Base-by-base conservation (phyloP, 2,113 vertebrate species). In the Python bivittatus region DNA sequence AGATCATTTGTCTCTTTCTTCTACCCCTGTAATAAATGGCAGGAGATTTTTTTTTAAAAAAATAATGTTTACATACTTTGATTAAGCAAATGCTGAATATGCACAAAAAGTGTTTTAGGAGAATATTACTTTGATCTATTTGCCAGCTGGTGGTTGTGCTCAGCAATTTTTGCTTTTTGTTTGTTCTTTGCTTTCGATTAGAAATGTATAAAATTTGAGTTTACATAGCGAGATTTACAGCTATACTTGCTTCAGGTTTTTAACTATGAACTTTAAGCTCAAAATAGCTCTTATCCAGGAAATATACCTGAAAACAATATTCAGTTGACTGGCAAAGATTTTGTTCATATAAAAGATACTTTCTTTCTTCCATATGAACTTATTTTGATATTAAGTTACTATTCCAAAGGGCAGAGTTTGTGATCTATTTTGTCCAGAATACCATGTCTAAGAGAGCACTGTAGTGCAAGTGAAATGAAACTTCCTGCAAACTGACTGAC, bases 41-140 rank as follows among this genome's bases (percentile, higher is more conserved):
- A 93, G 56, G 92, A 38, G 0, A 91, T 88, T 17, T 0, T 44
- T 93, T 91, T 94, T 20, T 91, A 90, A 10, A 15, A n/a, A 53
- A 53, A 68, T 68, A 84, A 61, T 90, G 8, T 92, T 94, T 94
- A 92, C 53, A 23, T 23, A 79, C 3, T 90, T 91, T 93, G 15
- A 93, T 93, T 79, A 86, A 93, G 13, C 4, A 91, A 90, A 42
- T 57, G 0, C 1, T 94, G 23, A 85, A 68, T 90, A 38, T 91
- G 0, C 56, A 93, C 38, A 95, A 90, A 53, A 0, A 3, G 2
- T 87, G 53, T 89, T 94, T 85, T 92, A 88, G 20, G 9, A 90
- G 0, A 92, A 83, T 61, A n/a, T 72, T 38, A 3, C 4, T 94
- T 94, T 95, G 68, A 93, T 93, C 53, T 72, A 58, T 92, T 94